Percentiles rank a stretch among this genome's conserved stretches.
These are phyloP conservation scores for Lamellibrachia columna DNA, from an alignment of 2,888 invertebrate species.

Conservation along the genomic window DNA sequence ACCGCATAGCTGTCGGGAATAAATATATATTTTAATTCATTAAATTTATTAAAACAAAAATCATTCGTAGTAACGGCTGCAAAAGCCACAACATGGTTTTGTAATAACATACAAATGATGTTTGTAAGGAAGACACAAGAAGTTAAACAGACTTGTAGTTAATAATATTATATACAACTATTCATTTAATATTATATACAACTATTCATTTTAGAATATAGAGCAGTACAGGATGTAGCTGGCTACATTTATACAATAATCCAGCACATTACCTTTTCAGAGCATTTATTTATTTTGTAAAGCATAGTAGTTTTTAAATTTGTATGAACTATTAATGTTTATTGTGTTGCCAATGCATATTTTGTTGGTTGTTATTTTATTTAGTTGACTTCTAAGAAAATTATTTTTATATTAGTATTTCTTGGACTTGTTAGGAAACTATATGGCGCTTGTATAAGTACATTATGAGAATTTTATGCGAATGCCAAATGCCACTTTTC, in stretches of 20 bases:
- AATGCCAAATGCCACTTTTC: background rate
- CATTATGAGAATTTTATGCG: background rate
- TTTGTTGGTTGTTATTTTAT: background rate
- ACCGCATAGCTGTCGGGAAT: background rate
- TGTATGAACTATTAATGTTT: background rate
- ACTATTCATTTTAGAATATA: background rate
- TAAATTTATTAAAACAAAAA: too few relatives aligned
- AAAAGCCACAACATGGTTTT: background rate
- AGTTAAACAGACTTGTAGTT: too few relatives aligned
- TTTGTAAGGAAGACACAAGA: background rate
- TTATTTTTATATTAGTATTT: background rate
- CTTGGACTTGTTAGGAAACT: background rate
- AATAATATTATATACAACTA: background rate
- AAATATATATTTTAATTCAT: too few relatives aligned
- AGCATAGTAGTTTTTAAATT: background rate
- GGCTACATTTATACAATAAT: background rate
- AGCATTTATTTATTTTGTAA: background rate
- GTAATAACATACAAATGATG: background rate
- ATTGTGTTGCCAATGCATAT: background rate
- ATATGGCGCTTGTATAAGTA: background rate
- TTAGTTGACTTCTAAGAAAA: constrained; percentile 7
- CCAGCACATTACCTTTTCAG: background rate
- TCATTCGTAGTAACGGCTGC: too few relatives aligned
- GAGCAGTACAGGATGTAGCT: background rate
- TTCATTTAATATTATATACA: background rate